Percentiles rank a stretch among this genome's conserved stretches.
Evolutionary conservation across 2,797 vertebrate genomes (phyloP).

Genomic region (Ataeniobius toweri): DNA sequence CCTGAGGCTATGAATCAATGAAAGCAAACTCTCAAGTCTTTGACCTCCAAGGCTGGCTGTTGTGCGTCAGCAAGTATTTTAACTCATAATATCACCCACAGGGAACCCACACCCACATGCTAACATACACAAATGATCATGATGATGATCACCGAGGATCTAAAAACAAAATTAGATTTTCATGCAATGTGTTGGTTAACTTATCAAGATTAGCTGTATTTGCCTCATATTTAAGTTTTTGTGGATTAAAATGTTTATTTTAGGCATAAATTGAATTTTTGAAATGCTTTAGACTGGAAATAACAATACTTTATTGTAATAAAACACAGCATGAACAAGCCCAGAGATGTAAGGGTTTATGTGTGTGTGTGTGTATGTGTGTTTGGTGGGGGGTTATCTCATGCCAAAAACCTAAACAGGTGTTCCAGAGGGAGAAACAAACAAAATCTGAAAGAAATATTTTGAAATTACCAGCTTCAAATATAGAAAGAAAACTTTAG

Average conservation of each 20-base stretch:
- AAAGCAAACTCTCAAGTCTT: constrained; percentile 61
- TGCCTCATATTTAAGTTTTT: neutral
- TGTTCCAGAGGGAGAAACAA: neutral
- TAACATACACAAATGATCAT: constrained; percentile 49
- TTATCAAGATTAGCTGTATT: neutral
- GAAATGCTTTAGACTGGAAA: neutral
- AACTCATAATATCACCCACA: constrained; percentile 74
- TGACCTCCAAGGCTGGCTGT: constrained; percentile 70
- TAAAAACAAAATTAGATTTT: constrained; percentile 19
- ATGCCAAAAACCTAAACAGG: neutral
- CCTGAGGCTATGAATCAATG: constrained; percentile 72
- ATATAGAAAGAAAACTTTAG: neutral
- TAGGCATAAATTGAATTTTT: neutral
- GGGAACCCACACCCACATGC: constrained; percentile 33
- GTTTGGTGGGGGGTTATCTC: neutral
- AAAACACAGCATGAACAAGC: neutral
- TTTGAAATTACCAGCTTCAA: neutral
- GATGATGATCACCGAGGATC: constrained; percentile 53
- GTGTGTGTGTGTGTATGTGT: neutral
- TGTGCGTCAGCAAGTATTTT: constrained; percentile 76
- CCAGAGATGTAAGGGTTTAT: neutral
- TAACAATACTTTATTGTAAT: neutral
- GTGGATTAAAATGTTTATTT: constrained; percentile 3
- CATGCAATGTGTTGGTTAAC: neutral
- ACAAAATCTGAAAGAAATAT: neutral